Base-by-base conservation (phyloP, 2,797 vertebrate species). In the Urosaurus nigricauda region DNA sequence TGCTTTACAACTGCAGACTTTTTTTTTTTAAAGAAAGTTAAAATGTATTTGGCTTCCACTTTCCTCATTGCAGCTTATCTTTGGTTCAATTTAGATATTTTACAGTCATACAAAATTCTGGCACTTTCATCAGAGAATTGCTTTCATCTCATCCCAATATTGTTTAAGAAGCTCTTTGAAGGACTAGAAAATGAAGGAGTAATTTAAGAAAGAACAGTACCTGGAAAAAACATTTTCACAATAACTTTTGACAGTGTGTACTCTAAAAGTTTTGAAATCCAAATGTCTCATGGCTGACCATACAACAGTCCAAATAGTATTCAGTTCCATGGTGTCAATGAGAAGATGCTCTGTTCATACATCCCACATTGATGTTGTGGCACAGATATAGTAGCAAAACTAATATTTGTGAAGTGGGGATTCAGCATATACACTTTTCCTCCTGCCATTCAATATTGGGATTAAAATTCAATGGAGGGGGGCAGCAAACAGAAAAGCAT, bases 141-240 rank as follows among this genome's bases (percentile, higher is more conserved):
- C 81, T 93, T 92, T 93, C 83, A 81, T 95, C 82, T 92, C 88
- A 85, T 88, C 92, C 82, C 40, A 79, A 2, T 68, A 53, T 75
- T 77, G 47, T n/a, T 92, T 90, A 89, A 91, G 87, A 92, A 92
- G 84, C 47, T 87, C 4, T 85, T 92, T 74, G 56, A 77, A 87
- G 79, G 78, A 63, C 83, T 92, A 68, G 40, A 86, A 93, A 92
- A 85, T 60, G 58, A 86, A 86, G 90, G 83, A 86, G 80, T 87
- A 94, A 93, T 92, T 95, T 94, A 91, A 93, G 89, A 40, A 92
- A 91, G 83, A 94, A 90, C 73, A 93, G 90, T 93, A 92, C 11
- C 29, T 79, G 77, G 85, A 74, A 88, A 93, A 88, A 87, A 58
- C 21, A 83, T 94, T 92, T 93, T 82, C 82, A 79, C 16, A 35